A percentile compares a stretch with the other conserved stretches of the same genome.
Conservation (phyloP, 1,140 invertebrate genomes). For the Teleogryllus occipitalis region DNA sequence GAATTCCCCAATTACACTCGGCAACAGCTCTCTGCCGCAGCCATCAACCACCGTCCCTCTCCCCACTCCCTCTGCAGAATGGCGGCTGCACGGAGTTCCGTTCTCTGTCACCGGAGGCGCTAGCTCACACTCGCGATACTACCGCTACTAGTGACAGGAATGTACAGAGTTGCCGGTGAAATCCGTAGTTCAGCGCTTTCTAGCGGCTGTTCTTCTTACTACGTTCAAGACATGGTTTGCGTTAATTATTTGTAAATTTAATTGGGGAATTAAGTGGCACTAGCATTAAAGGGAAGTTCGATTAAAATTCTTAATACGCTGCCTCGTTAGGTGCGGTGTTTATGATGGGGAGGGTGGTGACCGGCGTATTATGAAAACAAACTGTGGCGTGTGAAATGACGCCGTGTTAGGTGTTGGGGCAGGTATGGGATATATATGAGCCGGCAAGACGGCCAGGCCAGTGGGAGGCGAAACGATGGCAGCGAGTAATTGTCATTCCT, state of each 20-base stretch:
- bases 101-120: background rate
- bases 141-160: background rate
- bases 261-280: background rate
- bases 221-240: background rate
- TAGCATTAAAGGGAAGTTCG: conserved; percentile 4
- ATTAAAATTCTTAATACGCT: conserved; percentile 1
- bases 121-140: background rate
- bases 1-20: background rate
- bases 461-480: background rate
- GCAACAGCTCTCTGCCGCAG: background rate
- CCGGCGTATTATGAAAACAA: conserved; percentile 1
- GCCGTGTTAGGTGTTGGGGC: background rate
- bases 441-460: background rate
- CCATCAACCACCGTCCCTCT: background rate
- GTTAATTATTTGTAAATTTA: conserved; percentile 6
- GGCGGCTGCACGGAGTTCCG: background rate
- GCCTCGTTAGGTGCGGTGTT: background rate
- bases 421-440: background rate
- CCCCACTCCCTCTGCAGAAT: background rate
- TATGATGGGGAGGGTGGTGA: background rate
- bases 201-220: background rate
- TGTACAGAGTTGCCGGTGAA: background rate
- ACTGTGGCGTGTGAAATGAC: background rate
- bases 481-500: background rate
- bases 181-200: background rate